Percentiles rank a stretch among this genome's conserved stretches.
Evolutionary conservation across 2,888 invertebrate genomes (phyloP).

Genomic region (Dicroscelio sp.): DNA sequence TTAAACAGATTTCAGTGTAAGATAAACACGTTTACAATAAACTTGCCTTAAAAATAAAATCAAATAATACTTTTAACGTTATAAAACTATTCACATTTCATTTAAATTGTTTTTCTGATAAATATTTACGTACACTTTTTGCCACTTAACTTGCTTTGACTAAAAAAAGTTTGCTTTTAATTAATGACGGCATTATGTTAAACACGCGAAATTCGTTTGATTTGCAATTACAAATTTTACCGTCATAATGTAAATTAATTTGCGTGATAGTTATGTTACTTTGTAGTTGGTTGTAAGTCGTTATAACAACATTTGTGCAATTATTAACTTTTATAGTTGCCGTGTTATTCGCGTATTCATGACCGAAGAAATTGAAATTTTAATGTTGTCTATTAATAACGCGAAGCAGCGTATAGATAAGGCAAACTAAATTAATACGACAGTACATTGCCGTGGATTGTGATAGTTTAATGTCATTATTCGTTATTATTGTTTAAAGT

Average conservation of each 20-base stretch:
- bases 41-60: no score
- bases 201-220: no score
- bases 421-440: neutral
- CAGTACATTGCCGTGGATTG: neutral
- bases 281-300: neutral
- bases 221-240: no score
- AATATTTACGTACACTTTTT: no score
- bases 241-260: neutral
- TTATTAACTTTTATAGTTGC: conserved; percentile 28
- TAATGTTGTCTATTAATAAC: conserved; percentile 27
- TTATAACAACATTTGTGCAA: neutral
- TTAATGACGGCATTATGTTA: no score
- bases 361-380: conserved; percentile 16
- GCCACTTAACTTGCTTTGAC: no score
- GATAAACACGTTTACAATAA: no score
- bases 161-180: no score
- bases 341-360: conserved; percentile 8
- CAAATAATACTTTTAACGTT: no score
- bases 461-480: conserved; percentile 11
- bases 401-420: neutral
- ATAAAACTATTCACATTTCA: no score
- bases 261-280: neutral
- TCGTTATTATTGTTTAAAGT: neutral
- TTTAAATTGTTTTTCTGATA: no score
- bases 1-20: no score